These are phyloP conservation scores for Uromys caudimaculatus DNA, from an alignment of 2,797 vertebrate species.

Conservation along the genomic window DNA sequence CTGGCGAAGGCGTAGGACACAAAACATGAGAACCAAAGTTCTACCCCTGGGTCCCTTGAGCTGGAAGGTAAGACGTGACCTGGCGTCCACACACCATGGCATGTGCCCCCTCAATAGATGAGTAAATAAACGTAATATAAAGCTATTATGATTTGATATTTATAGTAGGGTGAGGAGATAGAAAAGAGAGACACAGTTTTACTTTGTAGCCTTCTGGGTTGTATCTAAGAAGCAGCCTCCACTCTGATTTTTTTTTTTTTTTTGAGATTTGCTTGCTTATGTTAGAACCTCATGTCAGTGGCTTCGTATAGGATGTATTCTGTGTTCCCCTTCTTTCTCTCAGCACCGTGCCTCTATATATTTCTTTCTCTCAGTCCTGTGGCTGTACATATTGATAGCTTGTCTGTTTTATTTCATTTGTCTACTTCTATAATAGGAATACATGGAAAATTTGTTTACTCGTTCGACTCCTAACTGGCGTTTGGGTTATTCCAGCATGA, in stretches of 20 bases:
- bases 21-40: neutral
- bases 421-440: conserved; percentile 18
- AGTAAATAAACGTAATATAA: neutral
- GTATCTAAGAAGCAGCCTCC: neutral
- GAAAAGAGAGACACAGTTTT: neutral
- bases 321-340: neutral
- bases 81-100: neutral
- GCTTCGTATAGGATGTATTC: neutral
- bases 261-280: conserved; percentile 12
- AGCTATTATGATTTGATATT: conserved; percentile 24
- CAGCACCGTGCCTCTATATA: neutral
- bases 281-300: neutral
- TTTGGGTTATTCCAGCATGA: conserved; percentile 17
- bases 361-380: neutral
- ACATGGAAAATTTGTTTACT: neutral
- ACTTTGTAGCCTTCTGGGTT: neutral
- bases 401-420: neutral
- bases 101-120: neutral
- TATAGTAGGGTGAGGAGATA: neutral
- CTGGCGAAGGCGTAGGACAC: neutral
- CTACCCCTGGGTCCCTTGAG: no score
- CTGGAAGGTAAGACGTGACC: neutral
- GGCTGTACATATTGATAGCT: neutral
- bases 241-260: neutral
- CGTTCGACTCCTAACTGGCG: neutral